Evolutionary conservation across 1,140 invertebrate species (phyloP).

Genomic region (Drosophila micromelanica): DNA sequence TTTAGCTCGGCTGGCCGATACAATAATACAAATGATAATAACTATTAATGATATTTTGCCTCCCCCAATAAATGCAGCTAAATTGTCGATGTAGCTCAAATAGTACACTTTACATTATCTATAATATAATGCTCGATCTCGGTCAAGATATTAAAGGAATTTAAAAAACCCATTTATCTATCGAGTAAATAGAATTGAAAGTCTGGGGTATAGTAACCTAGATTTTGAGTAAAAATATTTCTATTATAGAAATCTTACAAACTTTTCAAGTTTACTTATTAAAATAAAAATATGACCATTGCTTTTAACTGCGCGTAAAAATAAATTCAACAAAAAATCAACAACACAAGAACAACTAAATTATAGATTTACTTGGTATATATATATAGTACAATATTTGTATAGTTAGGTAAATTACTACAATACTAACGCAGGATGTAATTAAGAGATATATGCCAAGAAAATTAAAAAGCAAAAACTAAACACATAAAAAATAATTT

Average conservation of each 20-base stretch:
- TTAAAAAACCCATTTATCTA: neutral
- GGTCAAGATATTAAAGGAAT: neutral
- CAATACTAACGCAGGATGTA: slow-evolving; percentile 12
- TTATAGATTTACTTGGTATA: slow-evolving; percentile 16
- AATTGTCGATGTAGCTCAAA: slow-evolving; percentile 5
- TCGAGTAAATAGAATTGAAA: neutral
- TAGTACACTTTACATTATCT: neutral
- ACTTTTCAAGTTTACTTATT: slow-evolving; percentile 8
- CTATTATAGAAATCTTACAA: slow-evolving; percentile 12
- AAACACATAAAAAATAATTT: slow-evolving; percentile 43
- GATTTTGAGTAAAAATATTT: neutral
- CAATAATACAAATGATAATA: neutral
- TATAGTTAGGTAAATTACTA: slow-evolving; percentile 17
- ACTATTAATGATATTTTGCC: slow-evolving; percentile 1
- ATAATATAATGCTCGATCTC: slow-evolving; percentile 1
- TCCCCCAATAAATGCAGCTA: neutral
- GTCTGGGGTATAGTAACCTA: neutral
- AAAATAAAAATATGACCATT: neutral
- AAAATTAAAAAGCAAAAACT: slow-evolving; percentile 58
- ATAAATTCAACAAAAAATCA: neutral
- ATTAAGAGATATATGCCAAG: slow-evolving; percentile 38
- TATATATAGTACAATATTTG: slow-evolving; percentile 14
- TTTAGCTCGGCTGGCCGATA: neutral
- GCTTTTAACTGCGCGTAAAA: neutral
- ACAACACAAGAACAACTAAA: slow-evolving; percentile 41